Evolutionary conservation across 2,113 vertebrate genomes (phyloP).

Genomic region (Istiophorus platypterus): DNA sequence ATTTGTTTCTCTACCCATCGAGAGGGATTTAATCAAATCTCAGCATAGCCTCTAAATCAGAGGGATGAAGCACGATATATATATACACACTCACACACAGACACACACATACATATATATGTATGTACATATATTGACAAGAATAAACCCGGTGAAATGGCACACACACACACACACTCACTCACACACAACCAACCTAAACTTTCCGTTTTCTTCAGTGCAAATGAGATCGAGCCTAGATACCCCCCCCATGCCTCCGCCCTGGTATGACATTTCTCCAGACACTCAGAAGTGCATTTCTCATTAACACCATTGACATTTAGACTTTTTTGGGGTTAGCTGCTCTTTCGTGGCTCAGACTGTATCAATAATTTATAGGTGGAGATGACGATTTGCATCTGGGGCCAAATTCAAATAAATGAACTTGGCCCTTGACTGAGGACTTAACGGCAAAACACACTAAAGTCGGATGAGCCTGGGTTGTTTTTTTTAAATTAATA

Average conservation of each 20-base stretch:
- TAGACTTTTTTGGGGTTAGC: slow-evolving; percentile 29
- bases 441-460: not conserved
- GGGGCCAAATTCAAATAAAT: slow-evolving; percentile 1
- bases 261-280: slow-evolving; percentile 46
- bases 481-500: not conserved
- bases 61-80: too few relatives aligned
- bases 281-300: slow-evolving; percentile 28
- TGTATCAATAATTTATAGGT: slow-evolving; percentile 33
- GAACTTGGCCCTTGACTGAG: not conserved
- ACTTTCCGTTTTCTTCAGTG: slow-evolving; percentile 12
- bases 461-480: not conserved
- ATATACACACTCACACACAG: too few relatives aligned
- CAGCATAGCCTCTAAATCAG: too few relatives aligned
- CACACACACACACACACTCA: not conserved
- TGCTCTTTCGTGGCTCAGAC: slow-evolving; percentile 2
- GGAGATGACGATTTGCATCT: slow-evolving; percentile 29
- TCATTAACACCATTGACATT: slow-evolving; percentile 57
- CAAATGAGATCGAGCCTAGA: slow-evolving; percentile 28
- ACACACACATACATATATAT: too few relatives aligned
- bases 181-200: slow-evolving; percentile 9
- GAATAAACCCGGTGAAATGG: not conserved
- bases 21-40: not conserved
- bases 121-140: not conserved
- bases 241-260: not conserved
- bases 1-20: not conserved